phyloP scores from a whole-genome alignment of 1,140 invertebrate genomes.

The Cydia splendana region DNA sequence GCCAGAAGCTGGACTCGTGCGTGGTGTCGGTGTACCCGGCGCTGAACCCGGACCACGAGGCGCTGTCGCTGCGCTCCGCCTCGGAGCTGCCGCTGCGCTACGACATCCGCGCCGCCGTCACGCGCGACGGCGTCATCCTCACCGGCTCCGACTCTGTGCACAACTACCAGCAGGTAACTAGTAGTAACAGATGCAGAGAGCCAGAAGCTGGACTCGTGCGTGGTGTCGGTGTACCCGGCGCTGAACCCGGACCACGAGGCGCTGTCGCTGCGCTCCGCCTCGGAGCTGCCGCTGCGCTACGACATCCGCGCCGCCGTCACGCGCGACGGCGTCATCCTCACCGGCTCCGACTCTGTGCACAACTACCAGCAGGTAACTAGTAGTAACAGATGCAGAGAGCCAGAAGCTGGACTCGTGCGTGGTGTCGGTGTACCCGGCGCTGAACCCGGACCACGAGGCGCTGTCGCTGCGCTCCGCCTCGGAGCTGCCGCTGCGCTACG shows the following conservation, averaged over 20 bases:
- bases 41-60: conserved; percentile 96
- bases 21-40: conserved; percentile 95
- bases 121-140: conserved; percentile 91
- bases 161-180: conserved; percentile 87
- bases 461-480: conserved; percentile 85
- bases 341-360: conserved; percentile 90
- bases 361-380: conserved; percentile 88
- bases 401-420: conserved; percentile 58
- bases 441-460: conserved; percentile 81
- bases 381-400: no score
- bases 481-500: conserved; percentile 85
- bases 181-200: no score
- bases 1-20: conserved; percentile 90
- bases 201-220: conserved; percentile 91
- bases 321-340: conserved; percentile 90
- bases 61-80: conserved; percentile 85
- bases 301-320: conserved; percentile 88
- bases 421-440: no score
- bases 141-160: conserved; percentile 91
- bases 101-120: conserved; percentile 87
- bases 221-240: conserved; percentile 94
- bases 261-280: conserved; percentile 85
- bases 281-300: conserved; percentile 85
- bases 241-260: conserved; percentile 97
- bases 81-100: conserved; percentile 85